Evolutionary conservation across 2,888 invertebrate genomes (phyloP).

Genomic region (Dryobotodes eremita): DNA sequence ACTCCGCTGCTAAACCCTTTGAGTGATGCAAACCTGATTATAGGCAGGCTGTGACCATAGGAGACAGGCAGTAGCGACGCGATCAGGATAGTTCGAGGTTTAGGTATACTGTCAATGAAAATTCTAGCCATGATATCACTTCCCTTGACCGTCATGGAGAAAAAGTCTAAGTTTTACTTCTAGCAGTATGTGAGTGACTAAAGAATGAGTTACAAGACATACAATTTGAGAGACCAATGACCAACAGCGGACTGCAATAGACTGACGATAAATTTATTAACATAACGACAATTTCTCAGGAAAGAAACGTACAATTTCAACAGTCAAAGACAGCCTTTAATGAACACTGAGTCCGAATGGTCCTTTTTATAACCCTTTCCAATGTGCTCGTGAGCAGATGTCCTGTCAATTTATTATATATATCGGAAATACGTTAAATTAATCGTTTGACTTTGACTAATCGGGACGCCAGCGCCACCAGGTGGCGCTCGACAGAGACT

Average conservation of each 20-base stretch:
- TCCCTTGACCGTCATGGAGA: not conserved
- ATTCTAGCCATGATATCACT: not conserved
- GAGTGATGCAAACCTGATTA: conserved; percentile 59
- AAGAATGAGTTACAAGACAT: not conserved
- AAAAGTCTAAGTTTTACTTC: not conserved
- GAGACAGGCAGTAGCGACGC: conserved; percentile 4
- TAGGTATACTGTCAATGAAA: not conserved
- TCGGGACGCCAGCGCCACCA: no score
- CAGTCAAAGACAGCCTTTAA: not conserved
- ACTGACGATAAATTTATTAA: not conserved
- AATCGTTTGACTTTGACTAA: no score
- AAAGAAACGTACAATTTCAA: not conserved
- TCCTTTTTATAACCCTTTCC: not conserved
- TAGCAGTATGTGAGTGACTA: not conserved
- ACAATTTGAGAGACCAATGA: not conserved
- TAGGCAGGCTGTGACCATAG: not conserved
- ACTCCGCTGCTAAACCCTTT: conserved; percentile 47
- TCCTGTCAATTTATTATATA: conserved; percentile 11
- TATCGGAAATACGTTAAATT: no score
- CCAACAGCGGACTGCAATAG: not conserved
- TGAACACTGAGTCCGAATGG: not conserved
- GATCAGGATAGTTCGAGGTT: not conserved
- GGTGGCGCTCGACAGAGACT: no score
- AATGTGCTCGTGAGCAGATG: not conserved
- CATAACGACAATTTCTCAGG: not conserved